Evolutionary conservation across 2,113 vertebrate species (phyloP), one percentile per base, ranked within the genome.

Genomic region (Onychostruthus taczanowskii): DNA sequence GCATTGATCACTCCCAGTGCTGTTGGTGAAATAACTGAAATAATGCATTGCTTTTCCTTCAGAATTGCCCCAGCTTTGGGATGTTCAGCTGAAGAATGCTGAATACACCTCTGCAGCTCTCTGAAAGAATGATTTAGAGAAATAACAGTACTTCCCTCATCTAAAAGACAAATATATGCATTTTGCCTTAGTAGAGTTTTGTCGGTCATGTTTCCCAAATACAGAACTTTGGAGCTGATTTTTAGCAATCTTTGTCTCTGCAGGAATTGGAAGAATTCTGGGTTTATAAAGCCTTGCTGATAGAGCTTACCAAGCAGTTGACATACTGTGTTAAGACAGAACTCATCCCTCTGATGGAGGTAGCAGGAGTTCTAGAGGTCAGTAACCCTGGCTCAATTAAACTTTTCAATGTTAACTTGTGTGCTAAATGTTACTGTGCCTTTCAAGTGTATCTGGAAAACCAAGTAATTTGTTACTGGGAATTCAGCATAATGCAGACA

Each of bases 241-340:
- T 96, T 47, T 8, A 52, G 31, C 47, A 3, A n/a, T 75, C 20
- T 67, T 77, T 93, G 33, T 86, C 89, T 85, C 84, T 96, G 20
- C 96, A 99, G 99, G 99, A 99, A 81, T 80, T 99, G 87, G 98
- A 99, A 84, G 99, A 99, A 95, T 98, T 99, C 66, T 99, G 99
- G 99, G 98, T 99, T 43, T 99, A 98, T 83, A 98, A 96, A 93
- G 98, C 98, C 37, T 98, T 99, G 75, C 97, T 99, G 89, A 66
- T 89, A 6, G 99, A 99, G 89, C 98, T 99, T 89, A 99, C 97
- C 28, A 98, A 98, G 46, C 97, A 98, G 67, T 67, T 99, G 89
- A 99, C 98, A 1, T 99, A 99, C 95, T 99, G 99, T 49, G 99
- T 99, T 26, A 98, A 98, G 96, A 78, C 98, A 8, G 99, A 99